Conservation (phyloP, 1,140 invertebrate species). For the Hycleus cichorii region DNA sequence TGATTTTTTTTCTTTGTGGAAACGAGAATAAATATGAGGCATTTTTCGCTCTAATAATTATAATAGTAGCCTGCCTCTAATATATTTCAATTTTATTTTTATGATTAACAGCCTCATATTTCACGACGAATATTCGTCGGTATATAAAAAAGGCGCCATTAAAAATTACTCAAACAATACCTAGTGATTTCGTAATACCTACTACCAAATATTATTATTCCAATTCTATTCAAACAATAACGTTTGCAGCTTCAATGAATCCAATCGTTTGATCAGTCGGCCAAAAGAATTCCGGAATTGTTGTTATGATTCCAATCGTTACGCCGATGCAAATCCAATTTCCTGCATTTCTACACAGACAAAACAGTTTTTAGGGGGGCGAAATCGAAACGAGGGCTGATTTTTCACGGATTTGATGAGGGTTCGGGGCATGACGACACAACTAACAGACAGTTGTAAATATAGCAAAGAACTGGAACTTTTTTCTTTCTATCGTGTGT, state of each 20-base stretch:
- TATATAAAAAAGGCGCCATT: conserved; percentile 4
- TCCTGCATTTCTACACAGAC: not conserved
- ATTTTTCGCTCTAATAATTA: conserved; percentile 36
- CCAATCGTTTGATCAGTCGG: no score
- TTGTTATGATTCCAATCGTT: not conserved
- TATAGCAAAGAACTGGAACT: not conserved
- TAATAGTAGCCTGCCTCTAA: conserved; percentile 33
- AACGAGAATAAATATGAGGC: conserved; percentile 38
- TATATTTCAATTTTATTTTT: conserved; percentile 33
- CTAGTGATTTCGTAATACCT: not conserved
- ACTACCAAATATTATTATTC: no score
- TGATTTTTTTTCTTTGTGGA: conserved; percentile 33
- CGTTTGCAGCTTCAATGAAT: no score
- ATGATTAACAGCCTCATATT: conserved; percentile 26
- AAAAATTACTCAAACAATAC: conserved; percentile 11
- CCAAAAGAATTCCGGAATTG: no score
- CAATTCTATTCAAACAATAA: no score
- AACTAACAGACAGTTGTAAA: not conserved
- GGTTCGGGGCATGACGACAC: no score
- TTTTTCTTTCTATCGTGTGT: not conserved
- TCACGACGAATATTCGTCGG: conserved; percentile 6
- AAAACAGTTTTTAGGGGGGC: not conserved
- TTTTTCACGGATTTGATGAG: conserved; percentile 1
- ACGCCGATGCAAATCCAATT: conserved; percentile 6
- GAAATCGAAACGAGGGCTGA: conserved; percentile 1